A percentile compares a stretch with the other conserved stretches of the same genome.
Evolutionary conservation across 2,888 invertebrate species (phyloP).

Genomic region (Phortica magna): DNA sequence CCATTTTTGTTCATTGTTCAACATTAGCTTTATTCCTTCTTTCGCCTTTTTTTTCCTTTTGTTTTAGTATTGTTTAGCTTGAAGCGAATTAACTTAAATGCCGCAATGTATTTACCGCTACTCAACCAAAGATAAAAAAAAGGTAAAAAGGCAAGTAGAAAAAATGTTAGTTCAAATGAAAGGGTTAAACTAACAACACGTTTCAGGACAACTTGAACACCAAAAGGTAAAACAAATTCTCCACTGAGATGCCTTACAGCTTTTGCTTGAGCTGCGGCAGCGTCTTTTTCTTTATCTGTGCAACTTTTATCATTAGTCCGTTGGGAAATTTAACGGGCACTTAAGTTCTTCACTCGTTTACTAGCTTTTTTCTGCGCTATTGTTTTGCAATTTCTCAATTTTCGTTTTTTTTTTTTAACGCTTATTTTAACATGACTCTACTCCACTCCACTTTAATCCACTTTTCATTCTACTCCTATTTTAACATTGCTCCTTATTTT

Average conservation of each 20-base stretch:
- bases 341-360: conserved; percentile 69
- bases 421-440: neutral
- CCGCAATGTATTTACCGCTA: conserved; percentile 69
- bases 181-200: conserved; percentile 53
- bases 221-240: conserved; percentile 41
- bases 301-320: conserved; percentile 76
- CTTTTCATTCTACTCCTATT: conserved; percentile 47
- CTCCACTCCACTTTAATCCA: conserved; percentile 11
- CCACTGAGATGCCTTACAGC: conserved; percentile 11
- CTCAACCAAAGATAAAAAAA: conserved; percentile 33
- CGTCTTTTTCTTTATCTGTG: conserved; percentile 30
- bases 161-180: conserved; percentile 33
- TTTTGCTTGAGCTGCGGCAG: neutral
- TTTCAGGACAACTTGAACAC: conserved; percentile 38
- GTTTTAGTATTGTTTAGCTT: conserved; percentile 35
- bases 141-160: conserved; percentile 35
- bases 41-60: conserved; percentile 36
- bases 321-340: conserved; percentile 76
- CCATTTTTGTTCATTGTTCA: conserved; percentile 38
- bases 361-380: conserved; percentile 54
- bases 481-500: conserved; percentile 9
- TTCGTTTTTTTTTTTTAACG: conserved; percentile 33
- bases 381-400: conserved; percentile 61
- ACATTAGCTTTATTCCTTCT: conserved; percentile 42
- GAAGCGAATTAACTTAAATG: conserved; percentile 68